These are phyloP conservation scores for Pristionchus mayeri DNA, from an alignment of 2,888 invertebrate species.

Conservation along the genomic window DNA sequence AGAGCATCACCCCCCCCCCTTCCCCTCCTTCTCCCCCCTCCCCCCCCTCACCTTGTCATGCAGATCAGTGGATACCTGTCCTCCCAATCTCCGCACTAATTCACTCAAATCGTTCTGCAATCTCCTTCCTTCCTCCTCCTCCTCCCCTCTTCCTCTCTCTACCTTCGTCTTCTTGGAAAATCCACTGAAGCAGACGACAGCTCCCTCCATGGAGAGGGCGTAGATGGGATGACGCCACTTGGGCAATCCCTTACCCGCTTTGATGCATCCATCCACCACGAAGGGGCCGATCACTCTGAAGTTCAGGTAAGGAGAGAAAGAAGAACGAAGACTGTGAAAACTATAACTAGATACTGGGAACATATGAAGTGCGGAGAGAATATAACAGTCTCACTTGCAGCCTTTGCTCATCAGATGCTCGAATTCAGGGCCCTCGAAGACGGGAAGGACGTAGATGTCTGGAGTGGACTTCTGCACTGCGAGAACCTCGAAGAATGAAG, in stretches of 20 bases:
- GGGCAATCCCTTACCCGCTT: constrained; percentile 53
- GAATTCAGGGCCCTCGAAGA: constrained; percentile 34
- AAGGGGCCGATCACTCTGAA: constrained; percentile 56
- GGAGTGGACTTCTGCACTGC: not conserved
- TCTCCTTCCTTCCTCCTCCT: not conserved
- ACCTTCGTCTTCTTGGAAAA: constrained; percentile 52
- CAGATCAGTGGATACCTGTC: constrained; percentile 52
- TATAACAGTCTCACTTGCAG: constrained; percentile 19
- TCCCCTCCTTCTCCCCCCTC: no score
- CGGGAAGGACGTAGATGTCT: constrained; percentile 38
- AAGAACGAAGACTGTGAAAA: not conserved
- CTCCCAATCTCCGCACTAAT: constrained; percentile 60
- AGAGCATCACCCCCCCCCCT: not conserved
- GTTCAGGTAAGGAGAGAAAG: not conserved
- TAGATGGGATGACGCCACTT: constrained; percentile 57
- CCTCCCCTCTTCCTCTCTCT: not conserved
- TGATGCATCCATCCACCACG: constrained; percentile 56
- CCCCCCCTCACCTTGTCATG: constrained; percentile 40
- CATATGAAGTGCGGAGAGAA: not conserved
- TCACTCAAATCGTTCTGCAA: constrained; percentile 48
- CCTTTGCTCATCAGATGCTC: constrained; percentile 25
- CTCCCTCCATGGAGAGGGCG: constrained; percentile 57
- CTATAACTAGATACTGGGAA: no score
- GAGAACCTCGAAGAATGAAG: not conserved
- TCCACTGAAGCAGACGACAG: constrained; percentile 57